These are phyloP conservation scores for Lepisosteus oculatus DNA, from an alignment of 2,113 vertebrate genomes.

Conservation along the genomic window DNA sequence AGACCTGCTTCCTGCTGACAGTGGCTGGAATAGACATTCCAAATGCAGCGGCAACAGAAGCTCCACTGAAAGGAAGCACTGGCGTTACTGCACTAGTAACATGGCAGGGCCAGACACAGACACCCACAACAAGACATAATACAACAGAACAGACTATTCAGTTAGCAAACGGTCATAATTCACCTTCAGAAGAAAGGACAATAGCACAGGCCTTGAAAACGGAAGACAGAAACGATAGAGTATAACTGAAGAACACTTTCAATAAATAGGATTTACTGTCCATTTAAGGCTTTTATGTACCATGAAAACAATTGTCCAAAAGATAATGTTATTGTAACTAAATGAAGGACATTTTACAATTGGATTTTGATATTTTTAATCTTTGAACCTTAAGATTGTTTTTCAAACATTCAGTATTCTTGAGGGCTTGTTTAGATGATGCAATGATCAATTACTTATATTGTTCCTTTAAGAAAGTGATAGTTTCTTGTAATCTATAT, in stretches of 20 bases:
- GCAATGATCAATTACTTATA: too few species aligned
- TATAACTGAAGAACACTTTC: neutral
- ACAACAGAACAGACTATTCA: neutral
- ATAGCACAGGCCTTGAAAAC: neutral
- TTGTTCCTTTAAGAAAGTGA: too few species aligned
- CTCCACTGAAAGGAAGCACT: neutral
- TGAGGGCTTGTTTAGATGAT: too few species aligned
- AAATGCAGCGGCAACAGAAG: neutral
- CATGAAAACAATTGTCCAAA: neutral
- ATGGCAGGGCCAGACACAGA: neutral
- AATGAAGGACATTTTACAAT: too few species aligned
- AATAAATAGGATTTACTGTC: too few species aligned
- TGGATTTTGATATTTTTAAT: too few species aligned
- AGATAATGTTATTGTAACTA: neutral
- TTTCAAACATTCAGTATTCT: too few species aligned
- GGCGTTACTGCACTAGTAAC: neutral
- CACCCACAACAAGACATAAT: neutral
- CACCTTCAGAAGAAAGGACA: neutral
- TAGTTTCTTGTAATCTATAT: too few species aligned
- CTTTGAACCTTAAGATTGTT: too few species aligned
- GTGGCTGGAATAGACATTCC: neutral
- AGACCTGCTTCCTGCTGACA: neutral
- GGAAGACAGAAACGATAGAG: neutral
- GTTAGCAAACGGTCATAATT: neutral
- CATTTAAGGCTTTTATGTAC: too few species aligned